These are phyloP conservation scores for Phylloscopus trochiloides DNA, from an alignment of 2,113 vertebrate species.

Conservation along the genomic window DNA sequence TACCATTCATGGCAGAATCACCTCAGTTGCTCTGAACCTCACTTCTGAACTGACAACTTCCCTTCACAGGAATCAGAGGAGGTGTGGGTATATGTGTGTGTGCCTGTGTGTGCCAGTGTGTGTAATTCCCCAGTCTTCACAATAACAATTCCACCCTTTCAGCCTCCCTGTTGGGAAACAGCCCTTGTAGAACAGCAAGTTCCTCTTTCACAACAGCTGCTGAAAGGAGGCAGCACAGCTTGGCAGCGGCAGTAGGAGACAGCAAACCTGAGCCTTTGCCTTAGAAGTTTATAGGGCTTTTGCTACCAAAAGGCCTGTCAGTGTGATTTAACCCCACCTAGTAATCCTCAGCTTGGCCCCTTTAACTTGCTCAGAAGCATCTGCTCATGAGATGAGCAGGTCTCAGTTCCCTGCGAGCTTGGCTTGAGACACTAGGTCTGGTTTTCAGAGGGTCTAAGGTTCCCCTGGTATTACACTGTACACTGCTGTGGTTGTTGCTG, in stretches of 20 bases:
- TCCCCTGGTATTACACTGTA: not conserved
- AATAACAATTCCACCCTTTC: conserved; percentile 38
- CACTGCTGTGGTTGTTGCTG: not conserved
- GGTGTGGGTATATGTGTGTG: not conserved
- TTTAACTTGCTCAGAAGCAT: not conserved
- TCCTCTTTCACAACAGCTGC: conserved; percentile 53
- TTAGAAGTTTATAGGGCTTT: not conserved
- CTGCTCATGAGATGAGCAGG: not conserved
- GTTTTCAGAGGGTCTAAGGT: not conserved
- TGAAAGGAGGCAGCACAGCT: conserved; percentile 12
- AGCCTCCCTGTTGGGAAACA: conserved; percentile 39
- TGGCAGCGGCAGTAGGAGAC: not conserved
- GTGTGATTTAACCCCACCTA: not conserved
- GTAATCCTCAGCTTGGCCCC: not conserved
- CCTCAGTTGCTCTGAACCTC: not conserved
- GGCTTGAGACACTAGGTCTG: not conserved
- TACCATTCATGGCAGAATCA: not conserved
- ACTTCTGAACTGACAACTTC: conserved; percentile 44
- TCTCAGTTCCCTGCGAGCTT: not conserved
- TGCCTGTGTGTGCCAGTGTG: not conserved
- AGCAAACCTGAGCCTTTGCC: not conserved
- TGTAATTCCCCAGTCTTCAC: not conserved
- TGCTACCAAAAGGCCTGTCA: fast-evolving
- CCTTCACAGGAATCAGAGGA: not conserved
- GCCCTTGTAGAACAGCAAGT: not conserved